Conservation (phyloP, 2,113 vertebrate species). For the Tragelaphus scriptus region DNA sequence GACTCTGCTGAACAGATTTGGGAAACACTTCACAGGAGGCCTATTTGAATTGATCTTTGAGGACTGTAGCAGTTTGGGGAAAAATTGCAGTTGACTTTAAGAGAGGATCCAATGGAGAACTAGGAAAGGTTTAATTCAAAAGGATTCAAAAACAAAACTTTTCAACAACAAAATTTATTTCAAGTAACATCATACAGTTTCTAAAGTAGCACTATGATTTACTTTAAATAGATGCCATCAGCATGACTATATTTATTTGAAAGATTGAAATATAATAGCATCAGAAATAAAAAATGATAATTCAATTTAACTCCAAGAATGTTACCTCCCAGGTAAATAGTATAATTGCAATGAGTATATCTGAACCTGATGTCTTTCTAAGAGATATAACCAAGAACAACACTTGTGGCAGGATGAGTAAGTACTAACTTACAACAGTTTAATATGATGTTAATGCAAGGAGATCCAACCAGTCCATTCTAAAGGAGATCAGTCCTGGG, state of each 20-base stretch:
- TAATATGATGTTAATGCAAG: not conserved
- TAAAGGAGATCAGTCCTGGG: too few species aligned
- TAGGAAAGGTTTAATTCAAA: not conserved
- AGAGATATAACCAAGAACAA: not conserved
- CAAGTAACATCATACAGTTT: not conserved
- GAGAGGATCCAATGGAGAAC: not conserved
- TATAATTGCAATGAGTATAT: not conserved
- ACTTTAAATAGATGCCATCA: not conserved
- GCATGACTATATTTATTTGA: not conserved
- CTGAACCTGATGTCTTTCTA: not conserved
- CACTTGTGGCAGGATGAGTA: not conserved
- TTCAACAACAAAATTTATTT: not conserved
- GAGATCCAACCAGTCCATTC: too few species aligned
- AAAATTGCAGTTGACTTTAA: not conserved
- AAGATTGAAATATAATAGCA: not conserved
- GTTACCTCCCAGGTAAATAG: not conserved
- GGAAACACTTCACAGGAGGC: not conserved
- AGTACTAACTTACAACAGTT: not conserved
- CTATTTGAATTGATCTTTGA: not conserved
- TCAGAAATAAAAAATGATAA: not conserved
- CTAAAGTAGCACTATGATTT: not conserved
- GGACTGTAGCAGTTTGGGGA: not conserved
- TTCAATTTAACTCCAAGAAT: not conserved
- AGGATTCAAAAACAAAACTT: not conserved
- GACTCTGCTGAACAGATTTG: not conserved